These are phyloP conservation scores for Neoscelio sp. DNA, from an alignment of 2,888 invertebrate genomes.

Conservation along the genomic window DNA sequence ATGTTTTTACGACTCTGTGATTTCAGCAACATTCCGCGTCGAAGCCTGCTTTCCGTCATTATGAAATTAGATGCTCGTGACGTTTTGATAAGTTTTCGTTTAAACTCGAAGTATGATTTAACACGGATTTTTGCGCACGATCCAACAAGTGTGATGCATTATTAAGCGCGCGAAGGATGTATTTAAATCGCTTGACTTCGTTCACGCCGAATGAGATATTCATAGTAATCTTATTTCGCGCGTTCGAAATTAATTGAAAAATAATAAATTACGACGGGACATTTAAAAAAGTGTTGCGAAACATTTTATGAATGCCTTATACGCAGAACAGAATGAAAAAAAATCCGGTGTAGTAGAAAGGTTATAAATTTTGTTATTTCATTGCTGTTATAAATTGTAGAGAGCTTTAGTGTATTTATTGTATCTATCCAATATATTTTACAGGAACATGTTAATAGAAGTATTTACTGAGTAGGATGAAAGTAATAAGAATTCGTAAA, in stretches of 20 bases:
- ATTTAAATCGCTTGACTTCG: conserved; percentile 18
- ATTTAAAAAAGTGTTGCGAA: conserved; percentile 48
- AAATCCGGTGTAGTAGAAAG: conserved; percentile 53
- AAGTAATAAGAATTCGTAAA: conserved; percentile 48
- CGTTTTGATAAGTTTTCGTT: conserved; percentile 16
- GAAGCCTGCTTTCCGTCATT: conserved; percentile 45
- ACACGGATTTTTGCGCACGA: not conserved
- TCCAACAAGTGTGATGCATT: conserved; percentile 4
- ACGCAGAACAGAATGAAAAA: conserved; percentile 30
- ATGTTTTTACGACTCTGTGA: conserved; percentile 38
- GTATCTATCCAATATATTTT: conserved; percentile 46
- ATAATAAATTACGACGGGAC: conserved; percentile 36
- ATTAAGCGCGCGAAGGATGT: conserved; percentile 21
- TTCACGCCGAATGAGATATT: conserved; percentile 2
- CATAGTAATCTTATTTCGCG: conserved; percentile 6
- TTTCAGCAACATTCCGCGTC: conserved; percentile 34
- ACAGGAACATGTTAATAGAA: conserved; percentile 53
- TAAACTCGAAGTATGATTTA: conserved; percentile 12
- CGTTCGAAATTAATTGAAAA: conserved; percentile 46
- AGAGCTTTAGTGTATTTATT: conserved; percentile 42
- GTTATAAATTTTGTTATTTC: conserved; percentile 60
- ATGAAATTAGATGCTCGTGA: conserved; percentile 40
- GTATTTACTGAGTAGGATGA: conserved; percentile 54
- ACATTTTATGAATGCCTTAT: conserved; percentile 39
- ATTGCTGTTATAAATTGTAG: conserved; percentile 53